These are phyloP conservation scores for Augiades crinisus DNA, from an alignment of 2,888 invertebrate genomes.

Conservation along the genomic window DNA sequence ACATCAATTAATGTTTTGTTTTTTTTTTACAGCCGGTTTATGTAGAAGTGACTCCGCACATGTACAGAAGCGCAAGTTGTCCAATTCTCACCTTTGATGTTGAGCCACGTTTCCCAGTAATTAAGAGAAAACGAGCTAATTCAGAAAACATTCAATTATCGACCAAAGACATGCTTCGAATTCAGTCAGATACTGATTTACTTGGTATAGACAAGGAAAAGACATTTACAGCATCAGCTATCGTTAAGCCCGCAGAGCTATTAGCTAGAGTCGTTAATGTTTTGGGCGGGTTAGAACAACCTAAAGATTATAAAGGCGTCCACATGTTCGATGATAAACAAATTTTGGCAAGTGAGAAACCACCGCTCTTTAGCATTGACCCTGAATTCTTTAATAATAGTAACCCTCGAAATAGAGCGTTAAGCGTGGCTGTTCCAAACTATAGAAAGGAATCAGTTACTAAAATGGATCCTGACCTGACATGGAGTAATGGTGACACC, in stretches of 20 bases:
- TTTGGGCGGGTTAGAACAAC: conserved; percentile 82
- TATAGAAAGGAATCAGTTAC: conserved; percentile 64
- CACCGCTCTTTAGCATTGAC: conserved; percentile 80
- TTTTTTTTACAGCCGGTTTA: conserved; percentile 85
- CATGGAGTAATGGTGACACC: conserved; percentile 86
- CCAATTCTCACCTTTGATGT: conserved; percentile 87
- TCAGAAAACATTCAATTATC: conserved; percentile 82
- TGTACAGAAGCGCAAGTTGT: conserved; percentile 84
- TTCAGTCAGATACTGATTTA: conserved; percentile 90
- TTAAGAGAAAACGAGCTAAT: conserved; percentile 82
- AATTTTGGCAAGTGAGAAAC: conserved; percentile 86
- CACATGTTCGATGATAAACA: conserved; percentile 88
- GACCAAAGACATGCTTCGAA: conserved; percentile 79
- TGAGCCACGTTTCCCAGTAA: conserved; percentile 68
- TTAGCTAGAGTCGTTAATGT: conserved; percentile 90
- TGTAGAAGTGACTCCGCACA: conserved; percentile 77
- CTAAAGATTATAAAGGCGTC: conserved; percentile 77
- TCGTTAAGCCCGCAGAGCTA: conserved; percentile 88
- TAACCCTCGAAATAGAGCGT: conserved; percentile 80
- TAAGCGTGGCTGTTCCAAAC: conserved; percentile 81
- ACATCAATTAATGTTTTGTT: background rate
- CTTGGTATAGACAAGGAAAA: conserved; percentile 89
- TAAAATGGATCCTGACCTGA: conserved; percentile 77
- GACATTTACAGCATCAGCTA: conserved; percentile 86
- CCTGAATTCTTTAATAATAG: conserved; percentile 58